Base-by-base conservation (phyloP, 2,888 invertebrate genomes). In the Leptopilina drosophilae region DNA sequence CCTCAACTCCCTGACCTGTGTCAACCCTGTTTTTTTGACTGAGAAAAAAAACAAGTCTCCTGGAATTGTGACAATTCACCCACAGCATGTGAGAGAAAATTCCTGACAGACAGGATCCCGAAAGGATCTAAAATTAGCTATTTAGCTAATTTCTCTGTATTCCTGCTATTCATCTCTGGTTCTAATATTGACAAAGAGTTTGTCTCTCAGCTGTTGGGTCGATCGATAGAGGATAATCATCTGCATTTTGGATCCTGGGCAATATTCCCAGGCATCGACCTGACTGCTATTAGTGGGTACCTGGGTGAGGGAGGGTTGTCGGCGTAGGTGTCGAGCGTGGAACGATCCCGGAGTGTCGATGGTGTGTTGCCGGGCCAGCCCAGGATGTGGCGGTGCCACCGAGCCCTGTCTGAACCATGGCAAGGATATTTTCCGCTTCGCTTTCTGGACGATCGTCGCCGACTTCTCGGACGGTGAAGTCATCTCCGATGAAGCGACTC, bases 401-500 rank as follows among this genome's bases (percentile, higher is more conserved):
- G 96, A 96, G 88, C 95, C 95, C 92, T 97, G 97, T 77, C 97
- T 94, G 92, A 97, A 97, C 97, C 97, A 97, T 85, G 97, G 97
- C 90, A 97, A 93, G 78, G 97, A 97, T 87, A 97, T 97, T 92
- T 97, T 97, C 89, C 97, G 94, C 82, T 96, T 95, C 86, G 95
- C 94, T 91, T 96, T 96, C 90, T 95, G 94, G 92, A 87, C 89
- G 46, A 90, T 90, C 82, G 90, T 89, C 82, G 88, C 88, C 87
- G 91, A 91, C 84, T 90, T 90, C 77, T 88, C 90, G 84, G 88
- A 87, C 80, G 89, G 89, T 87, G 90, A 90, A 85, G 90, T 88
- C 90, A 90, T 90, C 84, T 83, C 83, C 85, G 78, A 20, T 20
- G 20, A 20, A 20, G 84, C 49, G 69, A 65, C 49, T 33, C 33